Base-by-base conservation (phyloP, 2,888 invertebrate genomes). In the Pristionchus maxplancki region DNA sequence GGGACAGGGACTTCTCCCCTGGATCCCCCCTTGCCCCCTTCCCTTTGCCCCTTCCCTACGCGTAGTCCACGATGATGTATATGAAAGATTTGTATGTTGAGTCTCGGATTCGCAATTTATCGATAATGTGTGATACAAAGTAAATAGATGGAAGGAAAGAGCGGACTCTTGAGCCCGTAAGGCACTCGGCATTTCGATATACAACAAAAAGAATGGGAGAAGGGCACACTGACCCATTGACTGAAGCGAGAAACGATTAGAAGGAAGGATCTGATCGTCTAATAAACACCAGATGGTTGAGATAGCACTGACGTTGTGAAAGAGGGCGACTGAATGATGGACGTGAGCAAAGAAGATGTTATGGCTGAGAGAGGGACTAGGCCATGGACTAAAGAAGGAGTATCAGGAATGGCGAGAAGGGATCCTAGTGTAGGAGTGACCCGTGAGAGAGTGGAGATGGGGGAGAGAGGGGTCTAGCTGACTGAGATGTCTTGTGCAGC, bases 401-500 rank as follows among this genome's bases (percentile, higher is more conserved):
- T 58, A 58, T 37, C 37, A 20, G 71, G 71, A 71, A 71, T 71
- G 67, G 34, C 9, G 40, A 40, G 44, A 28, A 2, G n/a, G 34
- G 44, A 34, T 78, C 71, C 71, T 78, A 78, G 15, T 48, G 28
- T 34, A 71, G 78, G 78, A 78, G 34, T 44, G 40, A 48, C 78
- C 48, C 78, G 78, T 11, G 6, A 28, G 78, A 48, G 48, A 48
- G 48, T 44, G 44, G 17, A 78, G 40, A 44, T n/a, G 11, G 53
- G 2, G 34, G 31, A 34, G 17, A 44, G 24, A 24, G 78, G 4
- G 24, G 4, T 37, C 24, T 44, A 83, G 82, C 53, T 53, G 82
- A 83, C 82, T 13, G 82, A 83, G 50, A 83, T 83, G 6, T 83
- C 82, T 11, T 50, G 82, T 17, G 82, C 91, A 85, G 90, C 89